Evolutionary conservation across 2,113 vertebrate genomes (phyloP).

Genomic region (Brachionichthys hirsutus): DNA sequence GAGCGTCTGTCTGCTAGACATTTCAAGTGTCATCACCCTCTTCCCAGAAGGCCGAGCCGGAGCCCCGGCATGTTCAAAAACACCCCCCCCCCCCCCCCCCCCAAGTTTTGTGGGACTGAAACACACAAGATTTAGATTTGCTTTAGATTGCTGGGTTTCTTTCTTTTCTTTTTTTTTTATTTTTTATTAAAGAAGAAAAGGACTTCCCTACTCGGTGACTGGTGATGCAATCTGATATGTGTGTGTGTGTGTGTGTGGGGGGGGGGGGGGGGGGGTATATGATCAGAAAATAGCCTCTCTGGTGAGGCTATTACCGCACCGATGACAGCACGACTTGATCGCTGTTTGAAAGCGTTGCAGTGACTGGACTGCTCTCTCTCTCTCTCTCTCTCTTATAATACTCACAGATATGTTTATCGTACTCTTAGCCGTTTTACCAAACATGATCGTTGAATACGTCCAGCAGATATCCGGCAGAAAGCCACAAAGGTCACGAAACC

Average conservation of each 20-base stretch:
- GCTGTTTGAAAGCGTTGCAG: constrained; percentile 26
- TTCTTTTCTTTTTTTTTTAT: constrained; percentile 11
- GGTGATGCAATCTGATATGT: constrained; percentile 65
- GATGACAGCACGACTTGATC: constrained; percentile 58
- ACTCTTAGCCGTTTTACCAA: too few species aligned
- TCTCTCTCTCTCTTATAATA: too few species aligned
- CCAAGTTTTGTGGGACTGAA: constrained; percentile 4
- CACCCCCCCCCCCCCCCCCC: constrained; percentile 7
- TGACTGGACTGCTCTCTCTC: neutral
- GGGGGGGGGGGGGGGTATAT: constrained; percentile 32
- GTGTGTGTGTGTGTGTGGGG: too few species aligned
- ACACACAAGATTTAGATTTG: constrained; percentile 14
- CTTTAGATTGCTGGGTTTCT: constrained; percentile 48
- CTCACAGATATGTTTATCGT: too few species aligned
- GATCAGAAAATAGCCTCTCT: constrained; percentile 58
- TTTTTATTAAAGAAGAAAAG: constrained; percentile 35
- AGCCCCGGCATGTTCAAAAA: constrained; percentile 41
- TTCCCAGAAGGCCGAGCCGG: constrained; percentile 39
- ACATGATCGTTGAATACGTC: too few species aligned
- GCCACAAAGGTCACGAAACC: too few species aligned
- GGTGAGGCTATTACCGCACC: constrained; percentile 61
- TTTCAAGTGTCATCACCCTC: constrained; percentile 26
- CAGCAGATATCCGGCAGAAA: too few species aligned
- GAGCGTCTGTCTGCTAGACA: constrained; percentile 42
- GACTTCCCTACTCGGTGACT: constrained; percentile 53